phyloP scores from a whole-genome alignment of 1,140 invertebrate genomes.

The Drosophila sucinea region DNA sequence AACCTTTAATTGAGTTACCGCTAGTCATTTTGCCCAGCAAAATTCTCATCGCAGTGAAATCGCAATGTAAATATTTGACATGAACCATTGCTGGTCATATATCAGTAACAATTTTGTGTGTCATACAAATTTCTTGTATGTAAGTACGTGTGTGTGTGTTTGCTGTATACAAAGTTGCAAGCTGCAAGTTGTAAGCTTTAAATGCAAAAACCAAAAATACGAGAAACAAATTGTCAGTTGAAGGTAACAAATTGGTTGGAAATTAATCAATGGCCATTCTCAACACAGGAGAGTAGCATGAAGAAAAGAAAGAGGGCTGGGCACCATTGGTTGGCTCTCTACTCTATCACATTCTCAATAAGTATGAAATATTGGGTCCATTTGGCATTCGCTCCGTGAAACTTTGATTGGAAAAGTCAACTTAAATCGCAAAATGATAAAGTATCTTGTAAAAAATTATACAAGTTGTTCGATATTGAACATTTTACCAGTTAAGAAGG shows the following conservation, averaged over 20 bases:
- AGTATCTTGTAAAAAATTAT: no score
- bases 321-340: not conserved
- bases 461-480: no score
- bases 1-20: conserved; percentile 19
- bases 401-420: not conserved
- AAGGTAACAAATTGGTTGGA: conserved; percentile 35
- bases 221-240: conserved; percentile 4
- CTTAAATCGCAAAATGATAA: not conserved
- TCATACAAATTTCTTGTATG: not conserved
- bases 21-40: not conserved
- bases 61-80: conserved; percentile 7
- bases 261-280: conserved; percentile 43
- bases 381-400: not conserved
- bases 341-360: not conserved
- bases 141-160: not conserved
- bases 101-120: conserved; percentile 14
- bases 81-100: conserved; percentile 18
- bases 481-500: no score
- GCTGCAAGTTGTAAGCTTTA: not conserved
- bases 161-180: conserved; percentile 5
- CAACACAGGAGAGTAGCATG: conserved; percentile 3
- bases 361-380: not conserved
- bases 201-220: not conserved
- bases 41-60: not conserved
- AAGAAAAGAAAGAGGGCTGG: conserved; percentile 24